Evolutionary conservation across 2,888 invertebrate genomes (phyloP).

Genomic region (Cataglyphis cursor): DNA sequence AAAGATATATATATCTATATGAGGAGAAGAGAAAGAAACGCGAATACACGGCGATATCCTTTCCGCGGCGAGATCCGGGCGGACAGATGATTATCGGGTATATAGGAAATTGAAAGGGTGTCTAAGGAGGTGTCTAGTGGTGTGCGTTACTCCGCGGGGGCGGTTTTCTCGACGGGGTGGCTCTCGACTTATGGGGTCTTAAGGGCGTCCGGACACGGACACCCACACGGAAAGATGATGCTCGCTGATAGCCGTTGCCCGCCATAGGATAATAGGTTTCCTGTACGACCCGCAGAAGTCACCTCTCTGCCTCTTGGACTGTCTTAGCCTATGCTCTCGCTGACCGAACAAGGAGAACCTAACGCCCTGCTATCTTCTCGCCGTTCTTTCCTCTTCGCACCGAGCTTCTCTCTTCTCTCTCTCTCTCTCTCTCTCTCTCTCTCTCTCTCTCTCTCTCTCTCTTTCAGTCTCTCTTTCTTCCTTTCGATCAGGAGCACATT

Average conservation of each 20-base stretch:
- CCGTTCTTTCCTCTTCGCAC: background rate
- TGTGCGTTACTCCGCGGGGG: conserved; percentile 76
- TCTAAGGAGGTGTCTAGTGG: conserved; percentile 85
- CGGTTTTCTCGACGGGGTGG: conserved; percentile 81
- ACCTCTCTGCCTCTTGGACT: conserved; percentile 52
- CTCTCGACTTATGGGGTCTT: conserved; percentile 79
- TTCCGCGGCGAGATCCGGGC: conserved; percentile 71
- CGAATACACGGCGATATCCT: conserved; percentile 46
- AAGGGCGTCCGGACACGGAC: conserved; percentile 76
- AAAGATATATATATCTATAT: too few species aligned
- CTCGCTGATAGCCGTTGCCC: conserved; percentile 79
- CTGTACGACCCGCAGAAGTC: conserved; percentile 66
- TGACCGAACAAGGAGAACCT: conserved; percentile 43
- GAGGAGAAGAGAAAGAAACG: conserved; percentile 27
- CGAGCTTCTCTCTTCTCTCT: background rate
- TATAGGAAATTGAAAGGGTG: conserved; percentile 86
- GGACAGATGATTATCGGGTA: conserved; percentile 84
- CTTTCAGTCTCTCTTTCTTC: conserved; percentile 26
- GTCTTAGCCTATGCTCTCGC: conserved; percentile 49
- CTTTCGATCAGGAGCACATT: conserved; percentile 77
- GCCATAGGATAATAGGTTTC: conserved; percentile 80
- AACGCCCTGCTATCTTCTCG: conserved; percentile 10
- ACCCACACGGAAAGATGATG: conserved; percentile 82
- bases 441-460: conserved; percentile 1
- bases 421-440: background rate